Evolutionary conservation across 2,888 invertebrate genomes (phyloP), one percentile per base, ranked within the genome.

Genomic region (Fragum fragum): DNA sequence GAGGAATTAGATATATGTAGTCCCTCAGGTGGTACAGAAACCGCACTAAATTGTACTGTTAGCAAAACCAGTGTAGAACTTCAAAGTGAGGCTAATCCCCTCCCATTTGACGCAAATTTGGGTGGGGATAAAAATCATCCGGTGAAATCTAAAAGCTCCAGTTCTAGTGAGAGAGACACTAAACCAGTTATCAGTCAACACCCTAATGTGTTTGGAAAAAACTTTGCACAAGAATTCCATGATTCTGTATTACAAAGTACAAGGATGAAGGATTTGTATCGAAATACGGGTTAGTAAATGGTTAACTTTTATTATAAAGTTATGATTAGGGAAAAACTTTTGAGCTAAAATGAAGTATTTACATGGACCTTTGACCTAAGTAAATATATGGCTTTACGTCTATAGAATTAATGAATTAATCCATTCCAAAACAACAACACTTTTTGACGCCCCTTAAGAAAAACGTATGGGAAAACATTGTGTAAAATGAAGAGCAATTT

Each of bases 211-310:
- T 84, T 88, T 7, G 90, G 89, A 74, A 90, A 91, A 81, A 93
- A 93, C 79, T 94, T 94, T 90, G 94, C 92, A 61, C 93, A 94
- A 82, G 94, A 94, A 88, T 94, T 94, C 87, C 94, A 94, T 79
- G 92, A 94, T 78, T 94, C 94, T 18, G 94, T 94, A 36, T 89
- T 94, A 53, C 90, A 92, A 79, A 92, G 93, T 16, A 94, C 94
- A 6, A 84, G 92, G 61, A 93, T 93, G 83, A 93, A 93, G 73
- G 90, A 93, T 76, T 86, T 90, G 76, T 76, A 83, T 55, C 63
- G 73, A 29, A 76, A 79, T 70, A 73, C 80, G 79, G 85, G 90
- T 87, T 75, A 36, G 47, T 47, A 23, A 36, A 6, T 9, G 32
- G 32, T 36, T 36, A 36, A 36, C 9, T 36, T 36, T 6, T 9